These are phyloP conservation scores for Porites divaricata DNA, from an alignment of 92 coral and sea anemone species.

Conservation along the genomic window DNA sequence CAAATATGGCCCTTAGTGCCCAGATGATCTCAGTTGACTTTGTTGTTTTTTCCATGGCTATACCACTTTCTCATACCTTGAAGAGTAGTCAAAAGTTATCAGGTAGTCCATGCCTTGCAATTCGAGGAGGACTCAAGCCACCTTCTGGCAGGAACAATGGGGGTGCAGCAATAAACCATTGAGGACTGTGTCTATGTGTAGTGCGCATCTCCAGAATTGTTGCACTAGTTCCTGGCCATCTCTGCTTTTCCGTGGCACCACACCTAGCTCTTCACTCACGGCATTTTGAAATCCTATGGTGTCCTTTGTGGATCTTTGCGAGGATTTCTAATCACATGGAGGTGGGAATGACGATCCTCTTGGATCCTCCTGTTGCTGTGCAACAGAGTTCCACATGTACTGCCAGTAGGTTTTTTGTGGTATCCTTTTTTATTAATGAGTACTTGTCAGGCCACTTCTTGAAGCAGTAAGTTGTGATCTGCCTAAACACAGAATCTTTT, in stretches of 20 bases:
- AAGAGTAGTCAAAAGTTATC: too few relatives aligned
- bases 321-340: constrained; percentile 39
- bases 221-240: constrained; percentile 42
- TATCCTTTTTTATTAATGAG: constrained; percentile 14
- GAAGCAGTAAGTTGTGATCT: constrained; percentile 36
- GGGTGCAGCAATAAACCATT: constrained; percentile 26
- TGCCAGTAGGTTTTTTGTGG: constrained; percentile 43
- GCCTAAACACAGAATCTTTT: background rate
- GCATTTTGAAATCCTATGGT: constrained; percentile 49
- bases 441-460: constrained; percentile 61
- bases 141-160: constrained; percentile 2
- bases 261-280: too few relatives aligned
- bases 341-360: constrained; percentile 38
- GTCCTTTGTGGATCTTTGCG: constrained; percentile 43
- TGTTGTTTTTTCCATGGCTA: too few relatives aligned
- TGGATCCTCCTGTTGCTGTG: constrained; percentile 18
- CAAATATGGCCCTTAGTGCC: too few relatives aligned
- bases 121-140: background rate
- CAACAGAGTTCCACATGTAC: constrained; percentile 13
- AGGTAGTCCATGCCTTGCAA: constrained; percentile 1
- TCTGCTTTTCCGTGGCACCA: constrained; percentile 53
- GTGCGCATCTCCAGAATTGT: constrained; percentile 41
- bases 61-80: too few relatives aligned
- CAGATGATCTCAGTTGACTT: too few relatives aligned
- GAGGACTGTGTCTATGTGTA: constrained; percentile 15